Base-by-base conservation (phyloP, 2,888 invertebrate species). In the Nebria brevicollis region DNA sequence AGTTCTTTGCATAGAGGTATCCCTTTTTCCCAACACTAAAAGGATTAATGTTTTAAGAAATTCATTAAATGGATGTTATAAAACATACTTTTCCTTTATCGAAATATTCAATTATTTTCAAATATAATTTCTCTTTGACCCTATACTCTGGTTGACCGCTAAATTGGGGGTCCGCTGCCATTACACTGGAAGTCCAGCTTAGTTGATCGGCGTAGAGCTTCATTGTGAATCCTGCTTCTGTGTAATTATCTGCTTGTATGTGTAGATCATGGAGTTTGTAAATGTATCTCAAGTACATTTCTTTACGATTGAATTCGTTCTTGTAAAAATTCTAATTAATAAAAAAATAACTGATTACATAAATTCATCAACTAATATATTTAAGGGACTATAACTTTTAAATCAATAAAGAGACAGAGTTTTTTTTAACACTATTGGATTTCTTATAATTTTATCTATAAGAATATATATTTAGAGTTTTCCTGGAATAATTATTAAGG, bases 261-360 rank as follows among this genome's bases (percentile, higher is more conserved):
- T 98, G 98, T 13, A 98, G 91, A 87, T 97, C 97, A 87, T 97
- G 97, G 64, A 98, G 90, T 88, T 98, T 98, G 90, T 98, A 97
- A 83, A 98, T 97, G 89, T 98, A 98, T 77, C 96, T 94, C 75
- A 98, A 90, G 89, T 98, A 98, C 96, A 98, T 97, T 89, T 98
- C 97, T 86, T 97, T 96, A 34, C 97, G 93, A 86, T 98, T 97
- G 84, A 97, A 97, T 90, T 98, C 97, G 87, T 96, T 97, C 88
- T 97, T 97, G 91, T 98, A 98, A 89, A 98, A 98, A 87, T 98
- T 97, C 95, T 96, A 91, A 6, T 34, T 34, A 5, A 5, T 34
- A 34, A 34, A 34, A 34, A 34, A 34, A 34, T 5, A 34, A 34
- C 34, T 20, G 1, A 20, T 1, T 1, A 20, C 20, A 20, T 1